Evolutionary conservation across 2,888 invertebrate genomes (phyloP).

Genomic region (Acleris literana): DNA sequence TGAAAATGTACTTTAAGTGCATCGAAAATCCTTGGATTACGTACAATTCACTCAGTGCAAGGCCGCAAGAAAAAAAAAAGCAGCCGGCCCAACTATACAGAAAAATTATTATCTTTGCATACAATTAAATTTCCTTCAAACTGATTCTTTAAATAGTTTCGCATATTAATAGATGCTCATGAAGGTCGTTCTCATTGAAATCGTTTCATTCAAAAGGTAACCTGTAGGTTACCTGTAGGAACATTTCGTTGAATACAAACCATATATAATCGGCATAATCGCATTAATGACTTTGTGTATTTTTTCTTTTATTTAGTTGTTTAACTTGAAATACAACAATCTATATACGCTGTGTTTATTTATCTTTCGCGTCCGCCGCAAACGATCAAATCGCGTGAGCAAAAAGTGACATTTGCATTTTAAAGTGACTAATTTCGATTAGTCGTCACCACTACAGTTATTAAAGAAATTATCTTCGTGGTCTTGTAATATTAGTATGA

Average conservation of each 20-base stretch:
- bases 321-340: conserved; percentile 43
- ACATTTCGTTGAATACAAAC: conserved; percentile 1
- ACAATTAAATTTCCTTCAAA: neutral
- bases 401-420: conserved; percentile 64
- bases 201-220: conserved; percentile 23
- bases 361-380: conserved; percentile 41
- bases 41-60: conserved; percentile 11
- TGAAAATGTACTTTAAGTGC: neutral
- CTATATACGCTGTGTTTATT: conserved; percentile 42
- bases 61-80: neutral
- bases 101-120: conserved; percentile 5
- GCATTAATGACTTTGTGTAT: neutral
- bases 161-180: conserved; percentile 10
- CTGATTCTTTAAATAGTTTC: neutral
- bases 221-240: no score
- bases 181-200: conserved; percentile 42
- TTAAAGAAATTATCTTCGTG: conserved; percentile 33
- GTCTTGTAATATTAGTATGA: conserved; percentile 25
- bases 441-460: conserved; percentile 52
- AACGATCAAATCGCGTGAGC: conserved; percentile 55
- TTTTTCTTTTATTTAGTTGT: neutral
- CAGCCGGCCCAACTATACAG: no score
- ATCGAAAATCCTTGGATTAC: conserved; percentile 7
- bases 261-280: neutral
- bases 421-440: conserved; percentile 57